Conservation (phyloP, 2,797 vertebrate species). For the Rhinophrynus dorsalis region DNA sequence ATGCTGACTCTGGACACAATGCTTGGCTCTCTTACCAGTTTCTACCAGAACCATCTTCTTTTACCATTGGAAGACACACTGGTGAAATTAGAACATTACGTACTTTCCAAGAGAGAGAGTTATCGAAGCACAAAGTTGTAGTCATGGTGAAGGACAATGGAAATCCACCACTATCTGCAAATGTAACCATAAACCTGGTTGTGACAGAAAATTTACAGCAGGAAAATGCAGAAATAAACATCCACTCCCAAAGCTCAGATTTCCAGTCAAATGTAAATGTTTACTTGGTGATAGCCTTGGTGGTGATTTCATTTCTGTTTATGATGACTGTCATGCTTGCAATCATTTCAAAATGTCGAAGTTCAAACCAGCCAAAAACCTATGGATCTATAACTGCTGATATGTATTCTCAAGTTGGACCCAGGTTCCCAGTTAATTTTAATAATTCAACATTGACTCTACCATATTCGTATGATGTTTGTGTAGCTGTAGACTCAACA, state of each 20-base stretch:
- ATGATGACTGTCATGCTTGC: background rate
- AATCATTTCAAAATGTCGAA: constrained; percentile 12
- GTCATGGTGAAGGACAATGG: constrained; percentile 87
- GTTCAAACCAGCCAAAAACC: background rate
- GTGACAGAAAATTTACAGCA: constrained; percentile 66
- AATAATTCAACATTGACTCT: constrained; percentile 31
- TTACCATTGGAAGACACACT: constrained; percentile 76
- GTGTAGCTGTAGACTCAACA: constrained; percentile 43
- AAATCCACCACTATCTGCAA: constrained; percentile 78
- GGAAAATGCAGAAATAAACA: constrained; percentile 28
- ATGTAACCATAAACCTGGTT: constrained; percentile 80
- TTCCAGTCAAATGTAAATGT: background rate
- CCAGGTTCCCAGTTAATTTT: constrained; percentile 13
- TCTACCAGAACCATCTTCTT: constrained; percentile 77
- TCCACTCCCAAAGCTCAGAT: background rate
- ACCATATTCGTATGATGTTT: constrained; percentile 48
- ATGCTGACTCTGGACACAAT: constrained; percentile 90
- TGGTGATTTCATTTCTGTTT: constrained; percentile 6
- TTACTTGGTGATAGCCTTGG: constrained; percentile 8
- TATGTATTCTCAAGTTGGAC: constrained; percentile 18
- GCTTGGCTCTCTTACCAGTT: constrained; percentile 90
- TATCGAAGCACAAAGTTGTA: constrained; percentile 73
- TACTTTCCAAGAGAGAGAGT: constrained; percentile 78
- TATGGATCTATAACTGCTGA: background rate
- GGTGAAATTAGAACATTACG: constrained; percentile 85